Conservation (phyloP, 2,113 vertebrate genomes). For the Eclectus roratus region DNA sequence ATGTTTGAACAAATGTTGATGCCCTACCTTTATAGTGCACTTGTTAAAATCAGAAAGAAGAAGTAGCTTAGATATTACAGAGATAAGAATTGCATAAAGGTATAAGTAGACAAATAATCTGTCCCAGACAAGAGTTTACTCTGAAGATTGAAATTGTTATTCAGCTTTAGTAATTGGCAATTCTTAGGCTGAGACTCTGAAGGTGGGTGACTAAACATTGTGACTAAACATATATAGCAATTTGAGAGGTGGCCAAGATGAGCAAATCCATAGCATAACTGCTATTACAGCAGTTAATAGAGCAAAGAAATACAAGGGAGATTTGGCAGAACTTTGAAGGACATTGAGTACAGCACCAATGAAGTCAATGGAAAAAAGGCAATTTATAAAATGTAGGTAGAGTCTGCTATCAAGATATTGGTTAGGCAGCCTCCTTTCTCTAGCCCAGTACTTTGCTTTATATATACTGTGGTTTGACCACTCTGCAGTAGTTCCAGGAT, state of each 20-base stretch:
- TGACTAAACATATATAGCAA: not conserved
- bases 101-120: not conserved
- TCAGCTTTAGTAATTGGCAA: not conserved
- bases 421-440: not conserved
- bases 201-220: not conserved
- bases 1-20: not conserved
- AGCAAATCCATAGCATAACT: not conserved
- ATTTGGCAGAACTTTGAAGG: not conserved
- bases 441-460: not conserved
- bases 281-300: not conserved
- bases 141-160: not conserved
- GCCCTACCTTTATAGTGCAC: not conserved
- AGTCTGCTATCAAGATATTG: not conserved
- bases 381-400: not conserved
- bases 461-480: fast-evolving
- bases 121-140: not conserved
- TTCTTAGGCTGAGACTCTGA: not conserved
- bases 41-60: not conserved
- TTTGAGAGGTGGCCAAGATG: not conserved
- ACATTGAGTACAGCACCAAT: not conserved
- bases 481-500: not conserved
- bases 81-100: not conserved
- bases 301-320: not conserved
- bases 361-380: not conserved
- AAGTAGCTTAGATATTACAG: not conserved